Conservation (phyloP, 2,888 invertebrate species). For the Syrista parreyssii region DNA sequence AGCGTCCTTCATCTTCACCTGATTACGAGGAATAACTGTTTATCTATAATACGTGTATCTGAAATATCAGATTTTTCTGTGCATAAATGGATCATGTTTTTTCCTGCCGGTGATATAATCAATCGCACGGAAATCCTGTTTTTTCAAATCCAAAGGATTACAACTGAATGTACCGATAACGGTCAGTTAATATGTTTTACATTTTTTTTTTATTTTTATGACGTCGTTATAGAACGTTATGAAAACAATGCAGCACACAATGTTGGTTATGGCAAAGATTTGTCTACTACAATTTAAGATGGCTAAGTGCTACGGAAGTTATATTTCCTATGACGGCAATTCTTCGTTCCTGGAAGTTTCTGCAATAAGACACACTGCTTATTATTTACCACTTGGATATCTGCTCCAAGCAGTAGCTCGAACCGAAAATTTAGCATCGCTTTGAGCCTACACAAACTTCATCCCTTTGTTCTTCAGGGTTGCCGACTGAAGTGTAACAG, state of each 20-base stretch:
- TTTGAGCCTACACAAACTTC: too few relatives aligned
- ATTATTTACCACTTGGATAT: neutral
- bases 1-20: constrained; percentile 37
- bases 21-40: constrained; percentile 7
- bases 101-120: neutral
- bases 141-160: neutral
- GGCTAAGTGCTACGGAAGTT: neutral
- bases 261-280: neutral
- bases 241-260: neutral
- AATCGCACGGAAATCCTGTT: neutral
- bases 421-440: too few relatives aligned
- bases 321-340: neutral
- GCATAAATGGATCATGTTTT: neutral
- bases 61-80: neutral
- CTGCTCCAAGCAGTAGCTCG: neutral
- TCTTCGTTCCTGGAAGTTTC: neutral
- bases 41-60: neutral
- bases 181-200: neutral
- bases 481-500: too few relatives aligned
- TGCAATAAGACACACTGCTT: neutral
- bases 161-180: neutral
- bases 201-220: neutral
- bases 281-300: neutral
- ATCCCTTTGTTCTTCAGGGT: too few relatives aligned
- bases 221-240: neutral